Conservation (phyloP, 2,888 invertebrate genomes). For the Ornithoptera alexandrae region DNA sequence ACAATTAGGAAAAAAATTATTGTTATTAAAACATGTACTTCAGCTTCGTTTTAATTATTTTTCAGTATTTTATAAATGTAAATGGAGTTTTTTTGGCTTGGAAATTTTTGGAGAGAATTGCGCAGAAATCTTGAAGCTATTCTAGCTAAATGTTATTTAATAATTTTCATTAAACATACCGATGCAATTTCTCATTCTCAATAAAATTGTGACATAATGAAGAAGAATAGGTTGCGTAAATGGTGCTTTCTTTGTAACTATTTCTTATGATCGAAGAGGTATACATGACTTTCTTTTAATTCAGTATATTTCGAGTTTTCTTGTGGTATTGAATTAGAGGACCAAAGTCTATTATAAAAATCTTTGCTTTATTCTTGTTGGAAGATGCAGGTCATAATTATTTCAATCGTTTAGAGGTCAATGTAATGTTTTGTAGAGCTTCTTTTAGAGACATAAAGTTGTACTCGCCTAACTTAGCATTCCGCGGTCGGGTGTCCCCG, state of each 20-base stretch:
- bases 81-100: too few species aligned
- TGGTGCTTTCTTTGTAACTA: not conserved
- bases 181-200: conserved; percentile 5
- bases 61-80: too few species aligned
- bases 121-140: too few species aligned
- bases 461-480: conserved; percentile 50
- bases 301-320: not conserved
- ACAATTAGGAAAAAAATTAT: too few species aligned
- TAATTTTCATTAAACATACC: not conserved
- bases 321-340: not conserved
- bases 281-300: not conserved
- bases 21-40: too few species aligned
- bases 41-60: too few species aligned
- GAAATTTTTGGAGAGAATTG: too few species aligned
- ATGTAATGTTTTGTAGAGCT: conserved; percentile 36
- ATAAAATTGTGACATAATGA: conserved; percentile 6
- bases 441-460: conserved; percentile 36
- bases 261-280: not conserved
- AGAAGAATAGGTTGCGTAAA: conserved; percentile 1
- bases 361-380: conserved; percentile 20
- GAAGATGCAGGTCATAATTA: conserved; percentile 31
- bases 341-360: not conserved
- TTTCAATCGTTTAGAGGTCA: conserved; percentile 51
- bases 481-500: conserved; percentile 61
- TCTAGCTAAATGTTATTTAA: not conserved